Percentiles rank a stretch among this genome's conserved stretches.
Evolutionary conservation across 2,888 invertebrate species (phyloP).

Genomic region (Tipula confusa): DNA sequence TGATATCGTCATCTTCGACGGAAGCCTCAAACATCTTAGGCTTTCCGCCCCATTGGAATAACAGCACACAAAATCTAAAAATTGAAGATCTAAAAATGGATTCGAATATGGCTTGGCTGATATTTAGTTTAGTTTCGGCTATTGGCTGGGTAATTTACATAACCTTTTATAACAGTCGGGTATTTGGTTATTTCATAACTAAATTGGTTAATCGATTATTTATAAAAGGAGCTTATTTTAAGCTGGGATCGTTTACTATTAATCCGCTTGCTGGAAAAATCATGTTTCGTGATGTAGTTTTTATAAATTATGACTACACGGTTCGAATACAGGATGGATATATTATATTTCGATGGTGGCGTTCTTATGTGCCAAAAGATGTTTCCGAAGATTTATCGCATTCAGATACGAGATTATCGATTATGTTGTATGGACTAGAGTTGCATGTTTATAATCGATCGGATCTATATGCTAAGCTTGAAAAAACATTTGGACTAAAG

Average conservation of each 20-base stretch:
- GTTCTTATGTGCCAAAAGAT: constrained; percentile 90
- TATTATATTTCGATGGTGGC: constrained; percentile 97
- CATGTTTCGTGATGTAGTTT: constrained; percentile 95
- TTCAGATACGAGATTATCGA: constrained; percentile 85
- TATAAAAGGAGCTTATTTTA: constrained; percentile 79
- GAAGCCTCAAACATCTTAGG: constrained; percentile 43
- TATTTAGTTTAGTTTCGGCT: constrained; percentile 76
- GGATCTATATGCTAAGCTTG: constrained; percentile 77
- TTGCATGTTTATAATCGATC: constrained; percentile 93
- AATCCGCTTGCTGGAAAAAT: constrained; percentile 97
- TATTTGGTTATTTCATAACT: constrained; percentile 85
- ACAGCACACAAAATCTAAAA: not conserved
- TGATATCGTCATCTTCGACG: constrained; percentile 42
- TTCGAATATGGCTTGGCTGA: constrained; percentile 65
- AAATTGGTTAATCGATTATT: constrained; percentile 83
- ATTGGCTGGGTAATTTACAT: constrained; percentile 91
- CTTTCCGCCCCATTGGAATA: not conserved
- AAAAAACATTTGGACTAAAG: constrained; percentile 81
- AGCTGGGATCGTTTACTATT: constrained; percentile 90
- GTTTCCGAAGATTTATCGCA: constrained; percentile 94
- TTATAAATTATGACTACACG: constrained; percentile 90
- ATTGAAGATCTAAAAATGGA: constrained; percentile 69
- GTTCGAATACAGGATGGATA: constrained; percentile 93
- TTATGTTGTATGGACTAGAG: constrained; percentile 91
- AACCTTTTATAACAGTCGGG: constrained; percentile 89